These are phyloP conservation scores for Tenthredo scrophulariae DNA, from an alignment of 2,888 invertebrate genomes.

Conservation along the genomic window DNA sequence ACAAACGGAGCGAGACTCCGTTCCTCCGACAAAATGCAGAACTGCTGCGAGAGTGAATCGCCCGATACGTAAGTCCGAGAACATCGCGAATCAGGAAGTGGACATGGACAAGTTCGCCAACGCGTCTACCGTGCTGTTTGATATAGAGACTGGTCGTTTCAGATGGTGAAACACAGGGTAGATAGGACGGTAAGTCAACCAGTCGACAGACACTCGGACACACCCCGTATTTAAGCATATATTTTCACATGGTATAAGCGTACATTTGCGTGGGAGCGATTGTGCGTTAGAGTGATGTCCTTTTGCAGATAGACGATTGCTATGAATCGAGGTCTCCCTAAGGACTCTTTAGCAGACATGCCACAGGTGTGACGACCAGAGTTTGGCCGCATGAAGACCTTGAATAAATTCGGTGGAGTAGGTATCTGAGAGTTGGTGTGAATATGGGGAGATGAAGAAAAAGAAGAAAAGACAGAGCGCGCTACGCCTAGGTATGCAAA, in stretches of 20 bases:
- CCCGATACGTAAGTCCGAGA: neutral
- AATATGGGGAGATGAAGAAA: neutral
- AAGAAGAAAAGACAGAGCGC: constrained; percentile 57
- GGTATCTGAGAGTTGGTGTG: neutral
- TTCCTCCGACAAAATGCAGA: neutral
- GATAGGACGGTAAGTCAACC: constrained; percentile 37
- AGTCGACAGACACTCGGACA: constrained; percentile 29
- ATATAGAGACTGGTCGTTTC: constrained; percentile 25
- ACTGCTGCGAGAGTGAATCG: neutral
- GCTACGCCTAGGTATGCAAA: constrained; percentile 59
- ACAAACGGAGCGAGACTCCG: neutral
- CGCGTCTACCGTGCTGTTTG: constrained; percentile 34
- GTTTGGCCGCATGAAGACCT: neutral
- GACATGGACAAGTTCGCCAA: constrained; percentile 42
- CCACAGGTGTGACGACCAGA: constrained; percentile 29
- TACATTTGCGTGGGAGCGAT: neutral
- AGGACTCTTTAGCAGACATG: neutral
- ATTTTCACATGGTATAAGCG: neutral
- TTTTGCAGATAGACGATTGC: constrained; percentile 4
- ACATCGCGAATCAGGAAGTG: constrained; percentile 42
- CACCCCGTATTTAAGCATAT: constrained; percentile 32
- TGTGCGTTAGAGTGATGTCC: constrained; percentile 24
- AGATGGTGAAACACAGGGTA: constrained; percentile 22
- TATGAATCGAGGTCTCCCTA: neutral
- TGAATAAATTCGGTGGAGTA: constrained; percentile 38